A percentile compares a stretch with the other conserved stretches of the same genome.
Evolutionary conservation across 1,140 invertebrate genomes (phyloP).

Genomic region (Drosophila persimilis): DNA sequence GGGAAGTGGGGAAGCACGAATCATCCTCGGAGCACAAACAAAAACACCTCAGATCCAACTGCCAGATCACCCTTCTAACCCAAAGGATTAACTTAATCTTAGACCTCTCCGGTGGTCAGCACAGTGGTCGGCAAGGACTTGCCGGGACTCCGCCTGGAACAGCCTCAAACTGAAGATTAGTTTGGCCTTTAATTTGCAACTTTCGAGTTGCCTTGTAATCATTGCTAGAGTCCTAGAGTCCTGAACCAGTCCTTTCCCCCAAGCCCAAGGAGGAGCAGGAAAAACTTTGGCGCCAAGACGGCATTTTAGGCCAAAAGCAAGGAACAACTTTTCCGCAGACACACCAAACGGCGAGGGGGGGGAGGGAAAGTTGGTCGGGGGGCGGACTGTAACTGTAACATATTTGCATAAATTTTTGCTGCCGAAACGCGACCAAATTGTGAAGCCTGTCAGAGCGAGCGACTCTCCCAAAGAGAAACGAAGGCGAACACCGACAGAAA

Average conservation of each 20-base stretch:
- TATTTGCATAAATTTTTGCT: conserved; percentile 65
- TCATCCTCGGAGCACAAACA: too few relatives aligned
- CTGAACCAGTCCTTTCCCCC: too few relatives aligned
- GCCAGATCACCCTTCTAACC: too few relatives aligned
- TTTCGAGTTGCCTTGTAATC: conserved; percentile 66
- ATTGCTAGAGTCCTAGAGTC: conserved; percentile 30
- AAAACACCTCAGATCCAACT: too few relatives aligned
- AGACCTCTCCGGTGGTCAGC: conserved; percentile 20
- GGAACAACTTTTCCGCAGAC: conserved; percentile 48
- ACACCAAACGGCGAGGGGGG: not conserved
- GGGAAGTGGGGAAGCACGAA: too few relatives aligned
- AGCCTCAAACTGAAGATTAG: not conserved
- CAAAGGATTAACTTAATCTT: conserved; percentile 34
- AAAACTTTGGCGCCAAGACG: conserved; percentile 69
- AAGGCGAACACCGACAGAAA: not conserved
- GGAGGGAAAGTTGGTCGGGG: not conserved
- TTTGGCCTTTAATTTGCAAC: conserved; percentile 64
- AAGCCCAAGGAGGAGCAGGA: conserved; percentile 1
- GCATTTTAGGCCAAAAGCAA: conserved; percentile 55
- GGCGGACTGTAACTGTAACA: conserved; percentile 55
- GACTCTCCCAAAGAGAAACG: conserved; percentile 5
- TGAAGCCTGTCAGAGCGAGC: conserved; percentile 53
- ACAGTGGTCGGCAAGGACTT: not conserved
- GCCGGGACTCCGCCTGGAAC: too few relatives aligned
- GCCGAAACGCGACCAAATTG: conserved; percentile 45